A percentile compares a stretch with the other conserved stretches of the same genome.
These are phyloP conservation scores for Sminthurides aquaticus DNA, from an alignment of 2,888 invertebrate genomes.

Conservation along the genomic window DNA sequence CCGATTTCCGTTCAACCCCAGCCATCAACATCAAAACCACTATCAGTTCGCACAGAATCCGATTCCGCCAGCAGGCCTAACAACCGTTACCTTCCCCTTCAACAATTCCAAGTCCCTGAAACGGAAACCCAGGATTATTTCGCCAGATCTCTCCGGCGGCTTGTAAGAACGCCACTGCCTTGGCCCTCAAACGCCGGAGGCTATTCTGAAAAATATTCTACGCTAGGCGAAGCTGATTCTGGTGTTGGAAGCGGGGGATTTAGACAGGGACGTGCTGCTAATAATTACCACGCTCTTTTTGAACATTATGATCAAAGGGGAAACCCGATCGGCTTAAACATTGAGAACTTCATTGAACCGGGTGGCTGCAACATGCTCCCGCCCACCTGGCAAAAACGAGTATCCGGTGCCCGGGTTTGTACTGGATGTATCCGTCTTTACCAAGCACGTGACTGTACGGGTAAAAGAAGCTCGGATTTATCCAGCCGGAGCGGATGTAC, in stretches of 20 bases:
- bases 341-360: constrained; percentile 17
- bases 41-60: no score
- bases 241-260: background rate
- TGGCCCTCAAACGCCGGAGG: no score
- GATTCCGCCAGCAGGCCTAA: no score
- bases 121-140: background rate
- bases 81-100: background rate
- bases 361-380: constrained; percentile 22
- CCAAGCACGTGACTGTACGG: constrained; percentile 11
- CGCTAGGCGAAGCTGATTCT: background rate
- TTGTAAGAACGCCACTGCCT: no score
- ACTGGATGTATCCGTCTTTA: constrained; percentile 17
- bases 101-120: background rate
- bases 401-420: constrained; percentile 19
- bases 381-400: constrained; percentile 17
- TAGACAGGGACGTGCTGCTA: constrained; percentile 9
- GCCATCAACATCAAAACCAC: no score
- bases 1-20: background rate
- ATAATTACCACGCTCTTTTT: constrained; percentile 18
- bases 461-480: constrained; percentile 15
- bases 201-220: background rate
- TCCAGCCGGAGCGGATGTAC: constrained; percentile 18
- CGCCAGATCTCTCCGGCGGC: no score
- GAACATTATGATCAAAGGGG: constrained; percentile 18
- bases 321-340: constrained; percentile 12